Conservation (phyloP, 2,113 vertebrate genomes). For the Nothoprocta perdicaria region DNA sequence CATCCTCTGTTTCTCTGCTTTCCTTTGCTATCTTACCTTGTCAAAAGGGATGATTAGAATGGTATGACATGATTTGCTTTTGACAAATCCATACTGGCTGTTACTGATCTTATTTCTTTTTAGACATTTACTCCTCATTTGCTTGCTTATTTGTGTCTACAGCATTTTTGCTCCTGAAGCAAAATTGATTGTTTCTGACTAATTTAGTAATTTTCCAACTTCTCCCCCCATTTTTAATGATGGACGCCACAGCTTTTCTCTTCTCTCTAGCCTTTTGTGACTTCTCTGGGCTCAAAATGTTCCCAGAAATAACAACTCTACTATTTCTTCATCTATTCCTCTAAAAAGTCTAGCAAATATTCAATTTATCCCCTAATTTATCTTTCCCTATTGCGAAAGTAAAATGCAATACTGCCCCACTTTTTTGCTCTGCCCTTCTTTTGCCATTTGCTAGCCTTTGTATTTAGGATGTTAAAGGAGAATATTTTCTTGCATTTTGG, state of each 20-base stretch:
- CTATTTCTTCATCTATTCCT: not conserved
- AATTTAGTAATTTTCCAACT: not conserved
- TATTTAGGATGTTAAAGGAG: not conserved
- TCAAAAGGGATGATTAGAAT: not conserved
- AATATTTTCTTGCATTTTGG: not conserved
- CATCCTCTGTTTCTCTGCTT: not conserved
- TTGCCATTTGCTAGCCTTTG: not conserved
- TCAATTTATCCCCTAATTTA: not conserved
- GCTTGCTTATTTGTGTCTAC: not conserved
- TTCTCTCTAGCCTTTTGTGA: not conserved
- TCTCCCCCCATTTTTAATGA: not conserved
- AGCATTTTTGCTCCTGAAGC: not conserved
- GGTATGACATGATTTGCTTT: not conserved
- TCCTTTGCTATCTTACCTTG: not conserved
- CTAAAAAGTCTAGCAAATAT: not conserved
- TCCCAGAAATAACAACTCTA: not conserved
- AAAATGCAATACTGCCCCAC: not conserved
- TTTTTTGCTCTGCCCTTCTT: not conserved
- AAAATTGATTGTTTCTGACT: not conserved
- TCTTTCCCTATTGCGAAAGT: not conserved
- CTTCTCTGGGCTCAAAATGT: not conserved
- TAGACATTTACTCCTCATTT: not conserved
- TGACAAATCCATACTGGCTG: not conserved
- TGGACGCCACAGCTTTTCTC: not conserved
- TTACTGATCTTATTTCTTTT: not conserved